phyloP scores from a whole-genome alignment of 1,140 invertebrate species.

The Drosophila suzukii region DNA sequence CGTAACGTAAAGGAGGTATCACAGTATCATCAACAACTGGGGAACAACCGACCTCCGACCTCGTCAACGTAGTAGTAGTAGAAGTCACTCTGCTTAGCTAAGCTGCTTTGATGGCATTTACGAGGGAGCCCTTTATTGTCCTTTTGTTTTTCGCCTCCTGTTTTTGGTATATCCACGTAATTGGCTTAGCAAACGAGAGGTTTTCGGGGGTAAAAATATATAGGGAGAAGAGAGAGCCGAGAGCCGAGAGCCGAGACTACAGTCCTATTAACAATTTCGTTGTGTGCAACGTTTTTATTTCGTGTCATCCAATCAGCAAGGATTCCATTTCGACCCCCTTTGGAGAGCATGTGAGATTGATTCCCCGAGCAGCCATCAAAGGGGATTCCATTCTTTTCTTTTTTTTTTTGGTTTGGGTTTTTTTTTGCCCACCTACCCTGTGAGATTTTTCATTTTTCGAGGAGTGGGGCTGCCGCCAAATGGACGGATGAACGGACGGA shows the following conservation, averaged over 20 bases:
- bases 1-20: conserved; percentile 24
- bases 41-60: background rate
- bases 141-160: conserved; percentile 60
- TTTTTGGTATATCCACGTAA: conserved; percentile 48
- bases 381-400: conserved; percentile 16
- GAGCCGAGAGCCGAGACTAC: background rate
- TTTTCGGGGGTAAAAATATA: conserved; percentile 8
- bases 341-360: conserved; percentile 63
- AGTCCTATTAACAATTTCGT: conserved; percentile 63
- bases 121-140: conserved; percentile 72
- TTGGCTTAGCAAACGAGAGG: conserved; percentile 55
- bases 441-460: conserved; percentile 20
- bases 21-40: background rate
- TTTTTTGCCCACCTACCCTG: background rate
- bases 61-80: background rate
- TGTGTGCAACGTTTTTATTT: conserved; percentile 66
- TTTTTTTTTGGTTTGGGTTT: background rate
- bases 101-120: conserved; percentile 52
- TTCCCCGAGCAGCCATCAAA: conserved; percentile 72
- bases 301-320: conserved; percentile 68
- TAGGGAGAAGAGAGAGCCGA: background rate
- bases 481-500: conserved; percentile 10
- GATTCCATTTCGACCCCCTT: conserved; percentile 19
- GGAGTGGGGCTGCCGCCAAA: background rate
- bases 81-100: conserved; percentile 34